Evolutionary conservation across 1,140 invertebrate genomes (phyloP).

Genomic region (Stegodyphus mimosarum): DNA sequence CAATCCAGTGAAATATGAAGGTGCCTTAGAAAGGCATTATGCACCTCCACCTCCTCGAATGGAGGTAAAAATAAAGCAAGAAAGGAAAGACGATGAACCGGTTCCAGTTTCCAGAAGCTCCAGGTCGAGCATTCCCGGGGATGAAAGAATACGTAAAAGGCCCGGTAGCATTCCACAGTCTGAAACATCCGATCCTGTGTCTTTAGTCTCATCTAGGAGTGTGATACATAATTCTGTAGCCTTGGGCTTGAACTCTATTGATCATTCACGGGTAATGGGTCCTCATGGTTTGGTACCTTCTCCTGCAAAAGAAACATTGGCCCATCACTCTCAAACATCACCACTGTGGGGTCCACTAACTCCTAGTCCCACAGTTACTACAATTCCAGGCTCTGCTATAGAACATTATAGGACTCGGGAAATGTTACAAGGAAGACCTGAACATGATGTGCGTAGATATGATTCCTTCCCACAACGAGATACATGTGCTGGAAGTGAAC

Average conservation of each 20-base stretch:
- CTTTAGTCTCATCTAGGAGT: slow-evolving; percentile 30
- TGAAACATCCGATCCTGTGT: slow-evolving; percentile 32
- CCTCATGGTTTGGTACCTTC: slow-evolving; percentile 40
- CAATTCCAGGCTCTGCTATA: slow-evolving; percentile 16
- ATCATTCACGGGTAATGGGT: slow-evolving; percentile 48
- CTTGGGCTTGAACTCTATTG: slow-evolving; percentile 32
- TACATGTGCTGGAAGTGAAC: not conserved
- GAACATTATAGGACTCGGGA: slow-evolving; percentile 42
- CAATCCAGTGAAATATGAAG: slow-evolving; percentile 44
- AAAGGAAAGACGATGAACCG: slow-evolving; percentile 54
- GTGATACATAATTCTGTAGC: slow-evolving; percentile 32
- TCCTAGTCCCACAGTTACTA: slow-evolving; percentile 39
- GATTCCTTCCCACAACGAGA: slow-evolving; percentile 14
- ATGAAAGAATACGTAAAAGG: slow-evolving; percentile 51
- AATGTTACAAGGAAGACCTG: slow-evolving; percentile 12
- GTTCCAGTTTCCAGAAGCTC: slow-evolving; percentile 19
- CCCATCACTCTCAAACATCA: slow-evolving; percentile 45
- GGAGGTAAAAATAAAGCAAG: slow-evolving; percentile 55
- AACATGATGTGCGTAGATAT: slow-evolving; percentile 25
- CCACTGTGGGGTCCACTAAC: slow-evolving; percentile 50
- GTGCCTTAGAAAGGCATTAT: slow-evolving; percentile 36
- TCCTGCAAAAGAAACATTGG: slow-evolving; percentile 32
- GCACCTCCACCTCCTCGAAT: slow-evolving; percentile 2
- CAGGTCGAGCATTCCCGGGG: not conserved
- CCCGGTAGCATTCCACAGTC: slow-evolving; percentile 35